Evolutionary conservation across 2,797 vertebrate genomes (phyloP).

Genomic region (Microchirus variegatus): DNA sequence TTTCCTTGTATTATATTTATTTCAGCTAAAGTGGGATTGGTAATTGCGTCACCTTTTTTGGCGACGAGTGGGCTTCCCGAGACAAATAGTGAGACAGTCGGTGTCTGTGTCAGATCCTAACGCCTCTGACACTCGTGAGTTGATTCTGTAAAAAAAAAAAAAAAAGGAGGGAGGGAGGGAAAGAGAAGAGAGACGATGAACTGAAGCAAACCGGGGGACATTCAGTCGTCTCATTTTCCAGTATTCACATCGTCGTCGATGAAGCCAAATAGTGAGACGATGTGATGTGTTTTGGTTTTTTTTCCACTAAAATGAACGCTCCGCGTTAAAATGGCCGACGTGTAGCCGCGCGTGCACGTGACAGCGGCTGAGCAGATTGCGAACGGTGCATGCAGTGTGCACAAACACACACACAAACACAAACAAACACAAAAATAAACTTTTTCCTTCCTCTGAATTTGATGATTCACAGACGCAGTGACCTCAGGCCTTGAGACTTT

Average conservation of each 20-base stretch:
- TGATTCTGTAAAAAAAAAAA: constrained; percentile 22
- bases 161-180: constrained; percentile 26
- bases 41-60: constrained; percentile 57
- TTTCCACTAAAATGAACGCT: background rate
- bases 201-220: constrained; percentile 58
- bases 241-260: constrained; percentile 56
- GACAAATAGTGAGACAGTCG: constrained; percentile 49
- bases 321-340: constrained; percentile 12
- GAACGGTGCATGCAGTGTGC: constrained; percentile 36
- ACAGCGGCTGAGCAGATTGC: constrained; percentile 24
- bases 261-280: constrained; percentile 26
- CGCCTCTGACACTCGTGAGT: constrained; percentile 42
- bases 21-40: no score
- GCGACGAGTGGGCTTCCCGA: constrained; percentile 56
- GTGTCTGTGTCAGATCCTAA: constrained; percentile 47
- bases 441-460: constrained; percentile 67
- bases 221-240: constrained; percentile 27
- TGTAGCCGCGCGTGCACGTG: constrained; percentile 18
- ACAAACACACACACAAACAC: constrained; percentile 23
- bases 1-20: no score
- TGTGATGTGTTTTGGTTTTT: no score
- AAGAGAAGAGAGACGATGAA: constrained; percentile 21
- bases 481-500: constrained; percentile 63
- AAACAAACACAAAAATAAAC: constrained; percentile 31
- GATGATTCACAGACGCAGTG: constrained; percentile 73